Conservation (phyloP, 2,888 invertebrate genomes). For the Drosophila colorata region DNA sequence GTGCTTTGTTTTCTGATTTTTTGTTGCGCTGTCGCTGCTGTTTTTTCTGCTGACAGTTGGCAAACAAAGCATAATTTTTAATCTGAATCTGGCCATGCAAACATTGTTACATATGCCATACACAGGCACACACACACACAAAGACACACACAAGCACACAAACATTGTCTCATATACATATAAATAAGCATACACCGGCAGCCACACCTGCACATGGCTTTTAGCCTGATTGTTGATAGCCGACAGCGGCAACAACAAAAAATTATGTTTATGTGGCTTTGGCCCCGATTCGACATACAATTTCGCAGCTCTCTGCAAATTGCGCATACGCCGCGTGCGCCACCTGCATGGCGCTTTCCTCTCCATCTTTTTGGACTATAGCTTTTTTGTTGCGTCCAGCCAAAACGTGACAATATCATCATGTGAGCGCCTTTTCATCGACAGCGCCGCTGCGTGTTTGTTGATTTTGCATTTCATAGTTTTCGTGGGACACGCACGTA, state of each 20-base stretch:
- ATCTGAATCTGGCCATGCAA: slow-evolving; percentile 75
- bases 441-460: slow-evolving; percentile 30
- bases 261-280: slow-evolving; percentile 69
- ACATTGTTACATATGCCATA: slow-evolving; percentile 77
- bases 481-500: slow-evolving; percentile 31
- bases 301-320: slow-evolving; percentile 44
- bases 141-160: slow-evolving; percentile 5
- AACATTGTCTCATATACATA: slow-evolving; percentile 15
- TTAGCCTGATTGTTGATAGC: slow-evolving; percentile 74
- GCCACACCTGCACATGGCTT: slow-evolving; percentile 68
- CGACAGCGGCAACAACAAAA: slow-evolving; percentile 33
- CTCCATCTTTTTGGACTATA: background rate
- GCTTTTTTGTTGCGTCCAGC: slow-evolving; percentile 8
- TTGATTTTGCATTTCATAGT: slow-evolving; percentile 63
- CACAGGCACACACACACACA: slow-evolving; percentile 25
- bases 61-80: slow-evolving; percentile 81
- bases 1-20: slow-evolving; percentile 19
- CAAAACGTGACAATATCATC: slow-evolving; percentile 78
- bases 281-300: slow-evolving; percentile 49
- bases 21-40: slow-evolving; percentile 41
- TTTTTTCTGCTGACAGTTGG: slow-evolving; percentile 79
- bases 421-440: slow-evolving; percentile 35
- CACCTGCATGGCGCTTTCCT: slow-evolving; percentile 6
- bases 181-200: slow-evolving; percentile 18
- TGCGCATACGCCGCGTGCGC: slow-evolving; percentile 65